phyloP scores from a whole-genome alignment of 2,888 invertebrate species.

The Protophormia terraenovae region DNA sequence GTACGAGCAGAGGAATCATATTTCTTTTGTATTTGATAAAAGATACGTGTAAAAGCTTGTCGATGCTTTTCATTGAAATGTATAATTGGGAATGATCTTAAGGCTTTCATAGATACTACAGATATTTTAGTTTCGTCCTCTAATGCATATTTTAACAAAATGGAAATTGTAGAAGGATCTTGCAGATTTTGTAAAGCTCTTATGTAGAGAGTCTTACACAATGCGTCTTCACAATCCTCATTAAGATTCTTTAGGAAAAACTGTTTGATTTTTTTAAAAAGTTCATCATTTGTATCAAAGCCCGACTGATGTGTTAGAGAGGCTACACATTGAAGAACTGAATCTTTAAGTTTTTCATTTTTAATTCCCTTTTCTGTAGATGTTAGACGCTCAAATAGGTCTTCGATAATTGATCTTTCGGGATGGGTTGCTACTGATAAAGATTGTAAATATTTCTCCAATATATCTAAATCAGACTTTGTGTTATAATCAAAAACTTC shows the following conservation, averaged over 20 bases:
- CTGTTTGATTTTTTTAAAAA: slow-evolving; percentile 62
- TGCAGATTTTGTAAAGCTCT: slow-evolving; percentile 88
- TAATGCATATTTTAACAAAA: slow-evolving; percentile 83
- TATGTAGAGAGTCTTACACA: slow-evolving; percentile 84
- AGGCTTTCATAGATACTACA: slow-evolving; percentile 86
- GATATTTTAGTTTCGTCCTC: slow-evolving; percentile 83
- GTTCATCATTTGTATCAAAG: slow-evolving; percentile 74
- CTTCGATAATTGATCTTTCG: slow-evolving; percentile 82
- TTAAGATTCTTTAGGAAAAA: slow-evolving; percentile 78
- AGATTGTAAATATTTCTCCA: slow-evolving; percentile 89
- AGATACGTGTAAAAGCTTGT: slow-evolving; percentile 82
- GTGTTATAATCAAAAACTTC: slow-evolving; percentile 83
- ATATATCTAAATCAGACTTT: slow-evolving; percentile 82
- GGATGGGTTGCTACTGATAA: slow-evolving; percentile 87
- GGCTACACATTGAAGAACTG: slow-evolving; percentile 85
- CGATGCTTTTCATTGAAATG: slow-evolving; percentile 80
- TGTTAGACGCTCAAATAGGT: slow-evolving; percentile 72
- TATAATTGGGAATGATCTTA: slow-evolving; percentile 82
- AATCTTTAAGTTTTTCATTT: slow-evolving; percentile 85
- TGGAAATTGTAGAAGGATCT: slow-evolving; percentile 84
- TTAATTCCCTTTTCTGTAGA: slow-evolving; percentile 80
- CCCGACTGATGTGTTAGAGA: slow-evolving; percentile 83
- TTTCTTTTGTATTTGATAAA: slow-evolving; percentile 83
- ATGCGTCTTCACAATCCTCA: slow-evolving; percentile 82
- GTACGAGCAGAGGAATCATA: slow-evolving; percentile 88